A percentile compares a stretch with the other conserved stretches of the same genome.
These are phyloP conservation scores for Noturus placidus DNA, from an alignment of 2,113 vertebrate genomes.

Conservation along the genomic window DNA sequence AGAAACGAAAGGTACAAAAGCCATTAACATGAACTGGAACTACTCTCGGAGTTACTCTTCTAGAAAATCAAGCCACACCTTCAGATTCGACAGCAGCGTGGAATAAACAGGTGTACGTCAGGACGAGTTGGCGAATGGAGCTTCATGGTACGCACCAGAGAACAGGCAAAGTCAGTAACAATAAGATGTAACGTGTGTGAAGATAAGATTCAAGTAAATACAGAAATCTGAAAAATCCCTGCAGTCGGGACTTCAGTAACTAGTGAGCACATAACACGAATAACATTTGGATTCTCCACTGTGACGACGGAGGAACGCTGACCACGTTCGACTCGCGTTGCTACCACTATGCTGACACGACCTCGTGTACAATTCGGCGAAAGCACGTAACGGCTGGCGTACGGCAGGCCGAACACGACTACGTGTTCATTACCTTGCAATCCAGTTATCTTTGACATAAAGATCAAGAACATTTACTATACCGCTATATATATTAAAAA, in stretches of 20 bases:
- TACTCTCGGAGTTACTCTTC: neutral
- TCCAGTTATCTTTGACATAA: neutral
- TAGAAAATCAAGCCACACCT: neutral
- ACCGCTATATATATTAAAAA: neutral
- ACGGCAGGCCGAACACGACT: neutral
- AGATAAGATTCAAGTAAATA: slow-evolving; percentile 7
- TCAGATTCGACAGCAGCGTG: neutral
- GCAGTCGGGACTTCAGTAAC: neutral
- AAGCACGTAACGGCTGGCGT: neutral
- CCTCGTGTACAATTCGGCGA: neutral
- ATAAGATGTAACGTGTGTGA: neutral
- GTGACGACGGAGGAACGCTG: neutral
- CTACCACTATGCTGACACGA: neutral
- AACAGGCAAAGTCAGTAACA: neutral
- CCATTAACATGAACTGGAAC: neutral
- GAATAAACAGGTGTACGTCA: neutral
- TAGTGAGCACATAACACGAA: neutral
- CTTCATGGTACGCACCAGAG: neutral
- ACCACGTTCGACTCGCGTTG: too few species aligned
- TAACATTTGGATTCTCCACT: neutral
- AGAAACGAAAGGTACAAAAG: neutral
- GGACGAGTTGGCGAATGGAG: neutral
- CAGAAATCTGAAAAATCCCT: neutral
- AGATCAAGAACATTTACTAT: neutral
- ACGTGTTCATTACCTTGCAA: slow-evolving; percentile 8